These are phyloP conservation scores for Nannoperca obscura DNA, from an alignment of 2,797 vertebrate genomes.

Conservation along the genomic window DNA sequence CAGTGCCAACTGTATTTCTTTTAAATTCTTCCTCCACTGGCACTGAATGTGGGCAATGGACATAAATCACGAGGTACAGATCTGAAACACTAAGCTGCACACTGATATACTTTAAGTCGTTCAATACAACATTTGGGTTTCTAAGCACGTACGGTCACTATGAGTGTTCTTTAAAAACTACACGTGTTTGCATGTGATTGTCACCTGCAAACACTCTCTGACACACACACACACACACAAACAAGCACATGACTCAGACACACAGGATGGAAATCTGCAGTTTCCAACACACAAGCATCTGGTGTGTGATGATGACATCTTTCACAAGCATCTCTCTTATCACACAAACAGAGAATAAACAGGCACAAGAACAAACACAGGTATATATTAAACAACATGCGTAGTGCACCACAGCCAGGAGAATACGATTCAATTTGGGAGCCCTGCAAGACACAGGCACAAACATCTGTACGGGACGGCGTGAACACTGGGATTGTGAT, in stretches of 20 bases:
- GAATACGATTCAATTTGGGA: neutral
- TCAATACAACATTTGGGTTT: neutral
- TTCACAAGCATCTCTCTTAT: constrained; percentile 27
- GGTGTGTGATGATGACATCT: constrained; percentile 42
- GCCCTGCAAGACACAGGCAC: neutral
- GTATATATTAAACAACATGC: neutral
- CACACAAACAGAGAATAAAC: constrained; percentile 21
- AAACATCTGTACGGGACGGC: constrained; percentile 16
- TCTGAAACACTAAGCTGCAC: neutral
- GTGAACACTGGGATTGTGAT: constrained; percentile 6
- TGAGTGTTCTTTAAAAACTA: neutral
- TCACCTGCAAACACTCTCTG: constrained; percentile 3
- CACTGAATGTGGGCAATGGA: neutral
- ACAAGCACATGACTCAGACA: constrained; percentile 8
- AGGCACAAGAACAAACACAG: neutral
- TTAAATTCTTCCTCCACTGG: neutral
- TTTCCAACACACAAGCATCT: constrained; percentile 28
- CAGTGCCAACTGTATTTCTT: too few relatives aligned
- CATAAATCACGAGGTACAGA: neutral
- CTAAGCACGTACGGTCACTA: neutral
- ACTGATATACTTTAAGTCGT: neutral
- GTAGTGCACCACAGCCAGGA: neutral
- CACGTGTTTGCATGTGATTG: neutral
- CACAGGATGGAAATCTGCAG: constrained; percentile 25
- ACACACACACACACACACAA: neutral